A percentile compares a stretch with the other conserved stretches of the same genome.
Conservation (phyloP, 2,797 vertebrate genomes). For the Pangasius djambal region DNA sequence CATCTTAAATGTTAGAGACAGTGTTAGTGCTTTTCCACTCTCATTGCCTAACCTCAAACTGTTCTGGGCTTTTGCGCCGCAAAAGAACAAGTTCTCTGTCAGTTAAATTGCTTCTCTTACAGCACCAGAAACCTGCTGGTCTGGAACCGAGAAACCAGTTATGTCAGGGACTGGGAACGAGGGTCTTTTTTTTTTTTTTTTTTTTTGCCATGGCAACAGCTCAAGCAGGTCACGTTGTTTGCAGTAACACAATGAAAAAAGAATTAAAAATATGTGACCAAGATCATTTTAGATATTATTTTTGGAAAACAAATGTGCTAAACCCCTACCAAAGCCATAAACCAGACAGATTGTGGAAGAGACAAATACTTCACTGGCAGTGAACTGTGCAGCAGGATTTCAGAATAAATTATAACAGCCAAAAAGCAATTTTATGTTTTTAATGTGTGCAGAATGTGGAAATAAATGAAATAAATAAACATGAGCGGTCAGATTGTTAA, state of each 20-base stretch:
- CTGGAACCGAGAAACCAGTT: neutral
- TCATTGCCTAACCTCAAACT: neutral
- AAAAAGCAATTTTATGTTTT: neutral
- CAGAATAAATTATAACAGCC: neutral
- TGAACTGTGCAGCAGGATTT: neutral
- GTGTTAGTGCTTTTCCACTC: neutral
- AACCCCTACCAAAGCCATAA: slow-evolving; percentile 3
- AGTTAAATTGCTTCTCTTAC: neutral
- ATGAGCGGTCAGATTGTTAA: neutral
- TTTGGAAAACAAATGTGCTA: neutral
- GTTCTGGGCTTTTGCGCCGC: neutral
- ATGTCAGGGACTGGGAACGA: neutral
- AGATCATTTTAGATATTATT: neutral
- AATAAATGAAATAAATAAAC: neutral
- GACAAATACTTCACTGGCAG: slow-evolving; percentile 3
- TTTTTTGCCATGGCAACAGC: neutral
- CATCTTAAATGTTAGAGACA: slow-evolving; percentile 1
- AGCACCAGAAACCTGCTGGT: neutral
- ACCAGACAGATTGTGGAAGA: slow-evolving; percentile 1
- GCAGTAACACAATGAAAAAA: neutral
- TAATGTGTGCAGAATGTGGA: neutral
- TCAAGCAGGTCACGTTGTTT: slow-evolving; percentile 2
- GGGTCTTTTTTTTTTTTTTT: neutral
- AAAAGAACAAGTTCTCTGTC: slow-evolving; percentile 1
- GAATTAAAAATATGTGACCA: neutral